Conservation (phyloP, 2,113 vertebrate genomes). For the Bos taurus region ARS-UCD2.0 NC_037337.1:8633501-8634000, state of each 20-base stretch:
- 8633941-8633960: slow-evolving; percentile 9
- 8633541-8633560: slow-evolving; percentile 88
- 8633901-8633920: background rate
- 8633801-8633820: background rate
- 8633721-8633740: slow-evolving; percentile 60
- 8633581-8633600: slow-evolving; percentile 88
- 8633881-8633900: background rate
- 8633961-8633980: background rate
- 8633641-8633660: slow-evolving; percentile 77
- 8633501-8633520: slow-evolving; percentile 90
- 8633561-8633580: slow-evolving; percentile 89
- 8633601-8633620: slow-evolving; percentile 91
- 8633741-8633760: slow-evolving; percentile 58
- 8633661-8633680: slow-evolving; percentile 70
- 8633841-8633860: background rate
- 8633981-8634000: background rate
- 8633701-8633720: slow-evolving; percentile 65
- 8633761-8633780: slow-evolving; percentile 32
- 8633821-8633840: background rate
- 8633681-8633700: slow-evolving; percentile 78
- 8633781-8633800: slow-evolving; percentile 31
- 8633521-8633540: slow-evolving; percentile 95
- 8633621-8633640: slow-evolving; percentile 89
- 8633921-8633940: background rate
- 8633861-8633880: background rate